Evolutionary conservation across 2,888 invertebrate species (phyloP), one percentile per base, ranked within the genome.

Genomic region (Prenolepis imparis): DNA sequence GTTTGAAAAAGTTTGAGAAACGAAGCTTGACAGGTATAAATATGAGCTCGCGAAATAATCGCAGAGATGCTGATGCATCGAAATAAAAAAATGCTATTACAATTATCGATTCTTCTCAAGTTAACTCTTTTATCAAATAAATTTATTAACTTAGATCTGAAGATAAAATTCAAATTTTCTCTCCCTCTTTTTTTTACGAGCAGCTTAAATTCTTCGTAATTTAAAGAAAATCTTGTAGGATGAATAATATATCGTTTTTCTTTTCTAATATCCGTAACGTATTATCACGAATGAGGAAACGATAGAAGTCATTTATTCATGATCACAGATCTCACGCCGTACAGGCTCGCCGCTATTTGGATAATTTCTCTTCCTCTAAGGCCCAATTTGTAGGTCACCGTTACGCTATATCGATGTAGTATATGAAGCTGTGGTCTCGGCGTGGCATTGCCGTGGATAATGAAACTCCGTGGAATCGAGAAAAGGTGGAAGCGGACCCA

Each of bases 381-480:
- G 68, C 61, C 73, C 55, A 83, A 85, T 89, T 87, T 84, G 74
- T 87, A 87, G 86, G 81, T 89, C 87, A 87, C 66, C 82, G 81
- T 81, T 81, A 55, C 70, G 28, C 44, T 61, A 59, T 41, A 59
- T 41, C 32, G 55, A 52, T n/a, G 18, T 32, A 55, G 18, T 24
- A 55, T 66, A 70, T 36, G 24, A 21, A 52, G 59, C 24, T 52
- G 15, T 67, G 72, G 48, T 81, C 57, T 55, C 68, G 55, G 67
- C 39, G 74, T 18, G 59, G 82, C 86, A 57, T 36, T 81, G 61
- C 61, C 64, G 64, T 80, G 86, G 73, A 83, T 70, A 89, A 84
- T 83, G 82, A 77, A 85, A 82, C 55, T 67, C 39, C 39, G 52
- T 55, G 57, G 81, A 75, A 86, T 73, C 67, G 52, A 64, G 84